Evolutionary conservation across 2,113 vertebrate genomes (phyloP), one percentile per base, ranked within the genome.

Genomic region (Brachirus orientalis): DNA sequence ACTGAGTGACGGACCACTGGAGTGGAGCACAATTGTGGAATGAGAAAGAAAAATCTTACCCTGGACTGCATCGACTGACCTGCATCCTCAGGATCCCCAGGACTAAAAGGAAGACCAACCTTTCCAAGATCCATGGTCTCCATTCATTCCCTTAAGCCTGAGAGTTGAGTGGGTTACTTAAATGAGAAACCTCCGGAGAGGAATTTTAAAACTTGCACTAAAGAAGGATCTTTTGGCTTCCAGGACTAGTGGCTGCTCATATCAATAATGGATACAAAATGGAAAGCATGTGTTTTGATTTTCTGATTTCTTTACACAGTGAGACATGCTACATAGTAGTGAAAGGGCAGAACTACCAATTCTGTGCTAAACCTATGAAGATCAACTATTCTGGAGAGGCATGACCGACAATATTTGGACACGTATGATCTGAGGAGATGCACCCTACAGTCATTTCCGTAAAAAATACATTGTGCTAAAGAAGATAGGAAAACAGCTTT

Each of bases 361-460:
- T 62, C 51, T 77, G 22, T 1, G n/a, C 41, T 44, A 63, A 64
- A 72, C 17, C 53, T 5, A 28, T 14, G 41, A 47, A 43, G 55
- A 52, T 63, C 28, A 50, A 45, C 63, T 43, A 40, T 51, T 72
- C 65, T 56, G 66, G 51, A 72, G 37, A 80, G 59, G 68, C 52
- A 64, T 89, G 81, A 82, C 77, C 86, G 79, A 88, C 66, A 87
- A 86, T 75, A 55, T 72, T 43, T n/a, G 6, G 76, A 85, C 84
- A 78, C 28, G 55, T 80, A 44, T 18, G 62, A 80, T 72, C 36
- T 59, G 19, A 72, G 53, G 56, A 84, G 58, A 69, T 40, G 8
- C 48, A 57, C 20, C 14, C 40, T 73, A 77, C 72, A 63, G 68
- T 51, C 61, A 66, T 72, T 16, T 55, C 19, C 51, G 41, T 60